Conservation (phyloP, 2,797 vertebrate species). For the Sciaenops ocellatus region DNA sequence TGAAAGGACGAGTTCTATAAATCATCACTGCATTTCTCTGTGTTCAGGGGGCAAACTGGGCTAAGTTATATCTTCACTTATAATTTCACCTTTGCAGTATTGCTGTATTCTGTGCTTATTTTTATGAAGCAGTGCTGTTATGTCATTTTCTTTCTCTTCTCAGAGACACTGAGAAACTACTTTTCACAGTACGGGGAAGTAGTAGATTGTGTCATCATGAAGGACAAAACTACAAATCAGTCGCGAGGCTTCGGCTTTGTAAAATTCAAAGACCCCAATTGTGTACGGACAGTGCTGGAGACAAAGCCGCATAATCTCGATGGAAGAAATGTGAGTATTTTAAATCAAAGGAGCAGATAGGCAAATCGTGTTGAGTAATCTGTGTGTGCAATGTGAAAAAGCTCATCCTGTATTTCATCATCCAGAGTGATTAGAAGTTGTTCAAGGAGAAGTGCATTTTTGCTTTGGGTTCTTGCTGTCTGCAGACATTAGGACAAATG, state of each 20-base stretch:
- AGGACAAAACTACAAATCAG: conserved; percentile 99
- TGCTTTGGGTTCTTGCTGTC: conserved; percentile 35
- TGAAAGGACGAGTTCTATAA: conserved; percentile 36
- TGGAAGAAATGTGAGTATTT: conserved; percentile 96
- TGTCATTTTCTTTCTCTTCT: conserved; percentile 62
- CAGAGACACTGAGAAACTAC: conserved; percentile 98
- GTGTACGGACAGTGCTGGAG: conserved; percentile 98
- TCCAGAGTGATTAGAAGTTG: conserved; percentile 34
- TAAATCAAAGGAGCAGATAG: conserved; percentile 53
- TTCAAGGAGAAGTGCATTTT: conserved; percentile 48
- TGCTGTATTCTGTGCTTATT: conserved; percentile 24
- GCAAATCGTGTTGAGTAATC: conserved; percentile 52
- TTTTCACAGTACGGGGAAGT: conserved; percentile 99
- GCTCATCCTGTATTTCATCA: conserved; percentile 44
- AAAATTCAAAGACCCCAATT: conserved; percentile 99
- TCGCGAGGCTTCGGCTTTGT: conserved; percentile 99
- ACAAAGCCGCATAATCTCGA: conserved; percentile 98
- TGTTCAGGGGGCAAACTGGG: conserved; percentile 32
- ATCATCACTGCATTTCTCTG: conserved; percentile 26
- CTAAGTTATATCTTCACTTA: conserved; percentile 18
- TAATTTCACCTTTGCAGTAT: conserved; percentile 21
- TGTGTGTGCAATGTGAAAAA: conserved; percentile 43
- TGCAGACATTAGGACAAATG: conserved; percentile 32
- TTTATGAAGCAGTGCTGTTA: conserved; percentile 16
- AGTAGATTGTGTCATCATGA: conserved; percentile 99